phyloP scores from a whole-genome alignment of 2,888 invertebrate species.

The Mystacides longicornis region DNA sequence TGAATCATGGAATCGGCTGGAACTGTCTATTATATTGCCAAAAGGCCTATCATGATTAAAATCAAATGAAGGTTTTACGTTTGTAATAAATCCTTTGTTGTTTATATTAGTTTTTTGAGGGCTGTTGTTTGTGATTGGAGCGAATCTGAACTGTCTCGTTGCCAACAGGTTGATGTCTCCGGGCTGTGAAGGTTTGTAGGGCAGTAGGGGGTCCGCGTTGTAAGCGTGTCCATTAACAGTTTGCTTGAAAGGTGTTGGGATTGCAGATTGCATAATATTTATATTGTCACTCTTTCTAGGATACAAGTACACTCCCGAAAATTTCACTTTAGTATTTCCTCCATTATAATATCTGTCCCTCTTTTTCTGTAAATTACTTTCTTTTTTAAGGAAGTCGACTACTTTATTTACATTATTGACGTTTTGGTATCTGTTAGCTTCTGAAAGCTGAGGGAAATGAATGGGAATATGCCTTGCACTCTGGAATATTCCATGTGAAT shows the following conservation, averaged over 20 bases:
- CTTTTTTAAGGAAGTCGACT: constrained; percentile 32
- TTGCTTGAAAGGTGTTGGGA: background rate
- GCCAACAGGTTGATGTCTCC: constrained; percentile 68
- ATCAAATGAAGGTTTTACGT: background rate
- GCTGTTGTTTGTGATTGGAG: constrained; percentile 31
- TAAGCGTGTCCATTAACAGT: constrained; percentile 28
- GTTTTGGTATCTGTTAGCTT: background rate
- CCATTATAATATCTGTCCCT: constrained; percentile 26
- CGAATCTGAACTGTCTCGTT: constrained; percentile 42
- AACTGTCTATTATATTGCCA: background rate
- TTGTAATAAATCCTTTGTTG: too few species aligned
- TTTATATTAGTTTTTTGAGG: constrained; percentile 8
- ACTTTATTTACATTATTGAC: background rate
- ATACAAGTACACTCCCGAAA: constrained; percentile 36
- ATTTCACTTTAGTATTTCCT: constrained; percentile 34
- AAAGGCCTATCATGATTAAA: background rate
- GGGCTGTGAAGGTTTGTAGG: constrained; percentile 64
- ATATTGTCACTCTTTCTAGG: background rate
- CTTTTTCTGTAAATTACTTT: constrained; percentile 22
- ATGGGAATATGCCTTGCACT: background rate
- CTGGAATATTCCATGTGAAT: background rate
- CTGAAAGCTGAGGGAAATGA: background rate
- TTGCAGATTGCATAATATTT: background rate
- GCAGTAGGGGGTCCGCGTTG: constrained; percentile 56
- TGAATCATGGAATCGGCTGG: background rate